Conservation (phyloP, 2,113 vertebrate genomes). For the Smithornis capensis region DNA sequence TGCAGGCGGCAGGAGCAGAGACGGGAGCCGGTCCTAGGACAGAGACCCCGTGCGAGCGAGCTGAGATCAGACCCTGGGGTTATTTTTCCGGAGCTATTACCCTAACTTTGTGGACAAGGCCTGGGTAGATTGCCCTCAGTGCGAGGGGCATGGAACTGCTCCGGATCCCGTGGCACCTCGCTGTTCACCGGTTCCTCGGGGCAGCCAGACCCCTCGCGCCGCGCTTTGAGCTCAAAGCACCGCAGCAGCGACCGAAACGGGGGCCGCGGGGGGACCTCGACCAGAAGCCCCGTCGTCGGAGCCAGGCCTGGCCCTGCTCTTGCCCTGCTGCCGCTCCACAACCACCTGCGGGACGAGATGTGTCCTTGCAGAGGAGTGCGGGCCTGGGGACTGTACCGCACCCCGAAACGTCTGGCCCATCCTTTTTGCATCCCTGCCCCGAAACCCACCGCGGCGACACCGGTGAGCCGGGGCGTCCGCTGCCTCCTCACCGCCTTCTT, state of each 20-base stretch:
- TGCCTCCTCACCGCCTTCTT: no score
- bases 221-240: background rate
- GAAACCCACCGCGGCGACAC: background rate
- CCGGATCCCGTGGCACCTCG: background rate
- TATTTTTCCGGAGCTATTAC: background rate
- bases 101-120: background rate
- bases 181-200: background rate
- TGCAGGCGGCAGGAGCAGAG: background rate
- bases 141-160: background rate
- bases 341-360: fast-evolving
- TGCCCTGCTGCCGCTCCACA: background rate
- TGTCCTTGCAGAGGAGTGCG: background rate
- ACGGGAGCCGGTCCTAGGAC: background rate
- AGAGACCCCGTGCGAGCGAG: background rate
- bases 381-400: background rate
- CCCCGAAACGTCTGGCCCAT: background rate
- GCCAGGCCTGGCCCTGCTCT: background rate
- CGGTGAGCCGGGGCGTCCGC: background rate
- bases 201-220: background rate
- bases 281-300: background rate
- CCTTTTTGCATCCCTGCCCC: background rate
- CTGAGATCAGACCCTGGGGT: background rate
- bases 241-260: background rate
- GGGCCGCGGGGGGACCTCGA: background rate
- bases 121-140: background rate